Conservation (phyloP, 2,113 vertebrate genomes). For the Dunckerocampus dactyliophorus region DNA sequence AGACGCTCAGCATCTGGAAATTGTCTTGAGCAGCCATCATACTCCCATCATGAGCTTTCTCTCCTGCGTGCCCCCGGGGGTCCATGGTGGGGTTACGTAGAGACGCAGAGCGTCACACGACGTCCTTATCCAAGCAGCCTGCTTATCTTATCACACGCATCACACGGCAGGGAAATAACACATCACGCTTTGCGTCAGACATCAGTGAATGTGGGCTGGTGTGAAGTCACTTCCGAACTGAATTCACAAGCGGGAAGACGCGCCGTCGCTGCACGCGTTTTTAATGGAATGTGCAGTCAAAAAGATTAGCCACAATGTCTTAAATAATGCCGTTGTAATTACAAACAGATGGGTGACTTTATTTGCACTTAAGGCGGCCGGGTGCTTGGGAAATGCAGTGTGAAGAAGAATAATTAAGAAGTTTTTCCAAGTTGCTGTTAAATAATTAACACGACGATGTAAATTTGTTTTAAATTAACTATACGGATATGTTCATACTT, state of each 20-base stretch:
- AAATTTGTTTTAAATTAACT: conserved; percentile 97
- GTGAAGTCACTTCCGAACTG: too few relatives aligned
- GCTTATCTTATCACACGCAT: too few relatives aligned
- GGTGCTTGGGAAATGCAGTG: conserved; percentile 96
- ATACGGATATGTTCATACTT: conserved; percentile 82
- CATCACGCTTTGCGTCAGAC: conserved; percentile 79
- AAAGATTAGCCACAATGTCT: conserved; percentile 96
- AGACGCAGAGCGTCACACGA: conserved; percentile 82
- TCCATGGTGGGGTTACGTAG: conserved; percentile 77
- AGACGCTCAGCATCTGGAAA: conserved; percentile 98
- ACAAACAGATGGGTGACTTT: conserved; percentile 99
- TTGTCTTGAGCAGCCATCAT: conserved; percentile 90
- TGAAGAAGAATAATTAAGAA: conserved; percentile 99
- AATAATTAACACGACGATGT: conserved; percentile 94
- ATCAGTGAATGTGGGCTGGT: conserved; percentile 85
- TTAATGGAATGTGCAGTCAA: conserved; percentile 99
- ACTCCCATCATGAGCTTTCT: conserved; percentile 95
- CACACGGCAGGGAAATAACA: conserved; percentile 81
- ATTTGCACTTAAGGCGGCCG: conserved; percentile 98
- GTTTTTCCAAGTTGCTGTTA: conserved; percentile 83
- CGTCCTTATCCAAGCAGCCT: conserved; percentile 84
- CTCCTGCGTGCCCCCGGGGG: conserved; percentile 78
- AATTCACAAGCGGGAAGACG: conserved; percentile 15
- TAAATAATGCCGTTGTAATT: conserved; percentile 99
- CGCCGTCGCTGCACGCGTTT: conserved; percentile 74